Evolutionary conservation across 2,113 vertebrate species (phyloP).

Genomic region (Microtus richardsoni): DNA sequence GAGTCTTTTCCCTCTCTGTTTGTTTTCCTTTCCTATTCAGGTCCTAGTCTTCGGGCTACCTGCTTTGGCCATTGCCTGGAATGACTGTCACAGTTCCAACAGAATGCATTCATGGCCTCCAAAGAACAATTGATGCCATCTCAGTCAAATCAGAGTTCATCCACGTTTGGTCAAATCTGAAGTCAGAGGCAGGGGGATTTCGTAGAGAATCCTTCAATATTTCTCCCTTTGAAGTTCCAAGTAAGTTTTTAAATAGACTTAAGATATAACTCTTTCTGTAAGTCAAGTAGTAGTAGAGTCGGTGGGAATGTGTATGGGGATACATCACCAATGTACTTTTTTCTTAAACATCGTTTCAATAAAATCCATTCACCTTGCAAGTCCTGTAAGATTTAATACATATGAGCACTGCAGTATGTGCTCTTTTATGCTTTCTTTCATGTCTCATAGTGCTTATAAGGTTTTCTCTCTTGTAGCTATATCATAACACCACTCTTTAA

Average conservation of each 20-base stretch:
- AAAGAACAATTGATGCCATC: not conserved
- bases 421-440: not conserved
- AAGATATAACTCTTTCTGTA: not conserved
- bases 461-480: not conserved
- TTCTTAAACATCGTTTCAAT: not conserved
- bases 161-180: not conserved
- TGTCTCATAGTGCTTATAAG: not conserved
- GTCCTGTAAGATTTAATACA: not conserved
- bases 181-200: not conserved
- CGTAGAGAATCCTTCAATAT: not conserved
- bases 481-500: not conserved
- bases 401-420: not conserved
- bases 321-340: not conserved
- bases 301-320: not conserved
- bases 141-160: not conserved
- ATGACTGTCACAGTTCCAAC: not conserved
- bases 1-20: constrained; percentile 18
- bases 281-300: not conserved
- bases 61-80: constrained; percentile 14
- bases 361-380: not conserved
- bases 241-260: not conserved
- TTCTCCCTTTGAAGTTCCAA: constrained; percentile 14
- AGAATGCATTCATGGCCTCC: constrained; percentile 1
- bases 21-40: constrained; percentile 56
- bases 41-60: constrained; percentile 6